A percentile compares a stretch with the other conserved stretches of the same genome.
Evolutionary conservation across 2,888 invertebrate genomes (phyloP).

Genomic region (Rhyacophila evoluta): DNA sequence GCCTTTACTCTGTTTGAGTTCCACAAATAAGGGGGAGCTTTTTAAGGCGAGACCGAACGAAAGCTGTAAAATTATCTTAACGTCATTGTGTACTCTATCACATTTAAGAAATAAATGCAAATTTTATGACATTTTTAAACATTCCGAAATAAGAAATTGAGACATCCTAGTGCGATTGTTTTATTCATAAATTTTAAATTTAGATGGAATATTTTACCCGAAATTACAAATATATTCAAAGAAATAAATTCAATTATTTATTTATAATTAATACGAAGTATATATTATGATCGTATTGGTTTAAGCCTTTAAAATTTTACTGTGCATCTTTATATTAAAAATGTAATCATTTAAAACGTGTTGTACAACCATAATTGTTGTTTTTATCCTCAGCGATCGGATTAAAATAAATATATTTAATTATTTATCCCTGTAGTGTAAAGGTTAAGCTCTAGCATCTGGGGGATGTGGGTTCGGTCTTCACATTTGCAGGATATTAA

Average conservation of each 20-base stretch:
- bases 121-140: constrained; percentile 14
- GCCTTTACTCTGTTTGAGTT: constrained; percentile 10
- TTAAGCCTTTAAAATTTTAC: too few species aligned
- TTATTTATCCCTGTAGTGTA: too few species aligned
- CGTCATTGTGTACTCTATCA: constrained; percentile 4
- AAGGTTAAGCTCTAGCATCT: too few species aligned
- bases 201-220: not conserved
- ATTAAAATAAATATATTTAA: too few species aligned
- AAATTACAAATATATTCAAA: not conserved
- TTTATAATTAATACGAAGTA: too few species aligned
- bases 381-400: too few species aligned
- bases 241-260: not conserved
- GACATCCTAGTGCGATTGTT: not conserved
- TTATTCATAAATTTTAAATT: not conserved
- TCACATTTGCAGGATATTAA: too few species aligned
- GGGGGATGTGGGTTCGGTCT: too few species aligned
- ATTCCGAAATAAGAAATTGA: not conserved
- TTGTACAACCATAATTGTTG: too few species aligned
- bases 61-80: constrained; percentile 8
- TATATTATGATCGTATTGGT: too few species aligned
- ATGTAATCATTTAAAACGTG: too few species aligned
- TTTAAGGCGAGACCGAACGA: constrained; percentile 7
- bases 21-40: constrained; percentile 1
- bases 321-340: too few species aligned
- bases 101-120: not conserved